Evolutionary conservation across 2,797 vertebrate species (phyloP), one percentile per base, ranked within the genome.

Genomic region (Semaprochilodus insignis): DNA sequence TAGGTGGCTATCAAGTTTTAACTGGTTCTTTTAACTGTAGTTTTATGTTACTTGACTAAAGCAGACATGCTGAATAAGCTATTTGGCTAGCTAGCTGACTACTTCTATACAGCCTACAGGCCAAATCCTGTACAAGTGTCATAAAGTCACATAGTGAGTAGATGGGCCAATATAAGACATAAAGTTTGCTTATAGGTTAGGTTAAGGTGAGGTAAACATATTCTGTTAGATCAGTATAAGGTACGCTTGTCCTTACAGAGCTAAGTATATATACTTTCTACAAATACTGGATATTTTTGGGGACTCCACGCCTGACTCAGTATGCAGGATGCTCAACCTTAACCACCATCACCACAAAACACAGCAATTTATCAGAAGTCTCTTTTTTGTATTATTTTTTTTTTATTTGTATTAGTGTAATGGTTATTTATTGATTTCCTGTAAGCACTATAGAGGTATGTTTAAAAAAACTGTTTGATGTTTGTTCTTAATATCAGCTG

Each of bases 401-500:
- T 8, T 27, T 2, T n/a, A n/a, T n/a, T 62, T 60, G 6, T 8
- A 7, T 74, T 34, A 75, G 55, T 5, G 17, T 34, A 6, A 44
- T 48, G 40, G n/a, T 36, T 19, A 48, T n/a, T 0, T 4, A 4
- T 13, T 1, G 5, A 23, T 71, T 82, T 85, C 72, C 57, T 82
- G 76, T 76, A 75, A 75, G 21, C 55, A 65, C 71, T 80, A 31
- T 8, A 51, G 25, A 62, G 51, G 13, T 74, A 44, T 66, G 25
- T 48, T 48, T 48, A 48, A 48, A n/a, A 78, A 77, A 81, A 77
- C 51, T n/a, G 57, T 72, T 40, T 7, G 13, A 65, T 31, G 27
- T 79, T 36, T 73, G 21, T 80, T 80, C n/a, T 84, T 75, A 81
- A 77, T 66, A 73, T 73, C 36, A 73, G 51, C 6, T 60, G 21